Evolutionary conservation across 2,113 vertebrate species (phyloP).

Genomic region (Shinisaurus crocodilurus): DNA sequence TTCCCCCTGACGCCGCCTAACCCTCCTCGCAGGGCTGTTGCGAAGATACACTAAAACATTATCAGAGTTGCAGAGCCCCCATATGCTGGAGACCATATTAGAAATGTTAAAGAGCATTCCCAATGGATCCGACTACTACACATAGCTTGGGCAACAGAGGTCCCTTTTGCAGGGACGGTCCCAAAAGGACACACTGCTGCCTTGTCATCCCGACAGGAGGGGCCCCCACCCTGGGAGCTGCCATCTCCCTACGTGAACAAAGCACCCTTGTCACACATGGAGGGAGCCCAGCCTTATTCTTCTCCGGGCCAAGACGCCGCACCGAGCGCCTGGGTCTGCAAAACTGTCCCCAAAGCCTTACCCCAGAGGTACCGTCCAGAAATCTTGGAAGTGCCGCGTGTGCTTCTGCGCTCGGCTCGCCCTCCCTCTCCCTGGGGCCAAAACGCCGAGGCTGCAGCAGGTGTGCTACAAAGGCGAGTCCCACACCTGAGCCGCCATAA

Average conservation of each 20-base stretch:
- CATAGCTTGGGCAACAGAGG: background rate
- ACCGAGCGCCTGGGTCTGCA: no score
- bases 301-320: no score
- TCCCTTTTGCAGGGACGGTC: background rate
- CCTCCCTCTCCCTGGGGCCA: background rate
- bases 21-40: background rate
- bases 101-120: no score
- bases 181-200: no score
- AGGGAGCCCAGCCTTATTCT: background rate
- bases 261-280: fast-evolving
- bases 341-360: no score
- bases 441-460: background rate
- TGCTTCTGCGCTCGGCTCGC: no score
- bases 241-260: no score
- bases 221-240: no score
- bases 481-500: constrained; percentile 9
- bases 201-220: no score
- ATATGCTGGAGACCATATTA: background rate
- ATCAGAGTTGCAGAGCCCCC: background rate
- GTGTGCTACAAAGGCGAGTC: background rate
- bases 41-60: background rate
- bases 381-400: no score
- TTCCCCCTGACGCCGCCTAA: no score
- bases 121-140: background rate
- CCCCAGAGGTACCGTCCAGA: no score